Conservation (phyloP, 1,140 invertebrate genomes). For the Drosophila tristis region DNA sequence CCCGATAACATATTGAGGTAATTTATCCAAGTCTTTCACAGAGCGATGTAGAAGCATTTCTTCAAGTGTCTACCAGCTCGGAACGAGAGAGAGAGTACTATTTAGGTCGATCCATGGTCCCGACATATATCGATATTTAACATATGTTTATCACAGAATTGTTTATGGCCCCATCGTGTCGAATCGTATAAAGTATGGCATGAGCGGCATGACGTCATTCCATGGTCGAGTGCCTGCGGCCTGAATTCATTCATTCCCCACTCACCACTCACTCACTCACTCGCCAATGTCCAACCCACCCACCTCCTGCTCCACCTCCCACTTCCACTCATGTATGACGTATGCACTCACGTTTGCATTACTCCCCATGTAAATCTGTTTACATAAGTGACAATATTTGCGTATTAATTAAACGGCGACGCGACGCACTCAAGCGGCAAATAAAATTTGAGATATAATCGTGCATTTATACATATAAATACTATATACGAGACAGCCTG, state of each 20-base stretch:
- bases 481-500: neutral
- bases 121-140: conserved; percentile 29
- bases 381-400: conserved; percentile 74
- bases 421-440: conserved; percentile 36
- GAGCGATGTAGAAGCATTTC: neutral
- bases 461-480: neutral
- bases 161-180: conserved; percentile 18
- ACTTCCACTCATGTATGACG: conserved; percentile 39
- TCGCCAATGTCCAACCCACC: conserved; percentile 12
- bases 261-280: conserved; percentile 9
- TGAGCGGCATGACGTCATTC: conserved; percentile 58
- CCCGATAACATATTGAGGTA: neutral
- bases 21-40: conserved; percentile 18
- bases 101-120: conserved; percentile 4
- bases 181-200: conserved; percentile 13
- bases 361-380: conserved; percentile 52
- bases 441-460: conserved; percentile 13
- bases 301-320: neutral
- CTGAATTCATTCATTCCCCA: conserved; percentile 45
- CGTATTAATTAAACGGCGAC: conserved; percentile 66
- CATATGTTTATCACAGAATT: conserved; percentile 44
- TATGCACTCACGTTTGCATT: conserved; percentile 28
- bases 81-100: neutral
- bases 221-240: conserved; percentile 50
- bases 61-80: neutral